A percentile compares a stretch with the other conserved stretches of the same genome.
phyloP scores from a whole-genome alignment of 2,888 invertebrate species.

The Tetramorium bicarinatum region DNA sequence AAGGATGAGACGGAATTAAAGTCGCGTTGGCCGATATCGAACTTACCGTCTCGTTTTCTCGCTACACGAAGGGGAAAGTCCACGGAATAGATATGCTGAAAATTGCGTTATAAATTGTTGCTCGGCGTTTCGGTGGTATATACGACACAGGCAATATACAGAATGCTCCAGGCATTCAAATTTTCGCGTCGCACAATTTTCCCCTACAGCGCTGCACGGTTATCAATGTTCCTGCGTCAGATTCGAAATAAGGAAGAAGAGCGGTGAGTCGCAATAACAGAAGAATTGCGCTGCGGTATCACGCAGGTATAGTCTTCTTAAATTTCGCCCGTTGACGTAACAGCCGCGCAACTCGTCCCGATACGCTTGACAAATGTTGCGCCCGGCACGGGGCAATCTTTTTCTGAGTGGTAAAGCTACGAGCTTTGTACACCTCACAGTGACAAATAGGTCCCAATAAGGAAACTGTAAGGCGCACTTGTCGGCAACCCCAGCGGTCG shows the following conservation, averaged over 20 bases:
- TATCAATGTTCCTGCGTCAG: not conserved
- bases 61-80: not conserved
- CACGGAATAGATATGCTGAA: not conserved
- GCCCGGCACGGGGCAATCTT: conserved; percentile 22
- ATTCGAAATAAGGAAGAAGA: not conserved
- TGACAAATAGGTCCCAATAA: conserved; percentile 45
- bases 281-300: not conserved
- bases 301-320: not conserved
- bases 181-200: not conserved
- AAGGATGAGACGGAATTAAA: conserved; percentile 17
- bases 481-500: conserved; percentile 2
- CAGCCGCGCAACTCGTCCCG: conserved; percentile 1
- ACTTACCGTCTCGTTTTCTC: not conserved
- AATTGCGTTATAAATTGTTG: conserved; percentile 9
- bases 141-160: not conserved
- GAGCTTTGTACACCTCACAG: conserved; percentile 32
- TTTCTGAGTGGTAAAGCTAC: conserved; percentile 40
- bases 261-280: not conserved
- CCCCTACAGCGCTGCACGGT: not conserved
- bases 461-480: conserved; percentile 41
- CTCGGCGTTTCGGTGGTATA: not conserved
- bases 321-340: conserved; percentile 20
- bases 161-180: not conserved
- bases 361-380: conserved; percentile 40
- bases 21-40: not conserved